Evolutionary conservation across 2,113 vertebrate species (phyloP), one percentile per base, ranked within the genome.

Genomic region (Rhombomys opimus): DNA sequence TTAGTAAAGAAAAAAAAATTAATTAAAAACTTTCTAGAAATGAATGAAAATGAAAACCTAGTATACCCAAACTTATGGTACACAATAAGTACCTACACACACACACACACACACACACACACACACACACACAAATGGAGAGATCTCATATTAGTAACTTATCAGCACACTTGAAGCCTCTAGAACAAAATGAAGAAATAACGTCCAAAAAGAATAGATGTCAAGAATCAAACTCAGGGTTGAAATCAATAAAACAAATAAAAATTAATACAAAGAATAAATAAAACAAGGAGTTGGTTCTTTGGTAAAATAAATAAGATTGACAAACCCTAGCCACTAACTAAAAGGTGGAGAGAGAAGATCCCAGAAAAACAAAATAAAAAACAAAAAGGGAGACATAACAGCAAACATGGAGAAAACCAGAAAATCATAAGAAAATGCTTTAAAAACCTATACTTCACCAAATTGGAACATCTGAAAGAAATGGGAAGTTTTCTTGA

Each of bases 211-310:
- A 10, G 57, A 46, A 9, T 61, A 63, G 8, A 30, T 41, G 61
- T 14, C n/a, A 84, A 84, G 81, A 84, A 17, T 63, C 81, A 63
- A 25, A 84, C 59, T 17, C n/a, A 41, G 59, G 25, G 59, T 41
- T 63, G n/a, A 63, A 84, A 63, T 84, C 81, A 84, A 84, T 63
- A 63, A 84, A 84, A 84, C 81, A 84, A 84, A 84, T 57, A 84
- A 63, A 63, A 27, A 63, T 41, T 8, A 18, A 27, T 41, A 30
- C 25, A 41, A 63, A 17, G 23, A 84, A 41, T 63, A 41, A 82
- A 63, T 84, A 59, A 63, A 41, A 30, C 23, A 84, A 77, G 50
- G 81, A 84, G 23, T 61, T 63, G 61, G 23, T 63, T 84, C 81
- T 41, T 84, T 84, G 81, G 63, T 22, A 46, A 41, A 63, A 85